Base-by-base conservation (phyloP, 2,113 vertebrate species). In the Gadus macrocephalus region DNA sequence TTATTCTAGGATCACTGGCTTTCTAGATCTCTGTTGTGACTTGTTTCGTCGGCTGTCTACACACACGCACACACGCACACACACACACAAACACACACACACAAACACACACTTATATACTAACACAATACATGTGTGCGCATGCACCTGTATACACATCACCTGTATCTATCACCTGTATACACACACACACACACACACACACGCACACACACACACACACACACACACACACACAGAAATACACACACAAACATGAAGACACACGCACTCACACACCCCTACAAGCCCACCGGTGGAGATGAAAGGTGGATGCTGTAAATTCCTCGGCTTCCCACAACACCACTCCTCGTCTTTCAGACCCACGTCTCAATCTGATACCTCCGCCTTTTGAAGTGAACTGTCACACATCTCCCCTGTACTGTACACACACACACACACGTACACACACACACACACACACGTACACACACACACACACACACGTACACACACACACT, bases 301-400 rank as follows among this genome's bases (percentile, higher is more conserved):
- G 92, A 92, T 92, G 83, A 92, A 92, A 92, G 90, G 81, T 87
- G 68, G 82, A 82, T 82, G 84, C 88, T 90, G 88, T 91, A 91
- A 91, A 92, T 91, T 92, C 91, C 88, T 89, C 55, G 17, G 71
- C 83, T 89, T 89, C 85, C 82, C 87, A 81, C 88, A 90, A 86
- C 91, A 84, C 89, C 86, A 80, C 83, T 80, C 78, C 85, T 87
- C 89, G 49, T 87, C 86, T 91, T 88, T 90, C 85, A 86, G 84
- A 71, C 67, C 81, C 75, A 67, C 76, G 86, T 90, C 88, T 90
- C 86, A 89, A 93, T 92, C 92, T 91, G 92, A 93, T 92, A 93
- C 79, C 76, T 83, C 72, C 0, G 31, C 49, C 87, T 88, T 92
- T 90, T 91, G 83, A 90, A 89, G 83, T 86, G 63, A 74, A 22